Evolutionary conservation across 1,140 invertebrate genomes (phyloP).

Genomic region (Lasioglossum albipes): DNA sequence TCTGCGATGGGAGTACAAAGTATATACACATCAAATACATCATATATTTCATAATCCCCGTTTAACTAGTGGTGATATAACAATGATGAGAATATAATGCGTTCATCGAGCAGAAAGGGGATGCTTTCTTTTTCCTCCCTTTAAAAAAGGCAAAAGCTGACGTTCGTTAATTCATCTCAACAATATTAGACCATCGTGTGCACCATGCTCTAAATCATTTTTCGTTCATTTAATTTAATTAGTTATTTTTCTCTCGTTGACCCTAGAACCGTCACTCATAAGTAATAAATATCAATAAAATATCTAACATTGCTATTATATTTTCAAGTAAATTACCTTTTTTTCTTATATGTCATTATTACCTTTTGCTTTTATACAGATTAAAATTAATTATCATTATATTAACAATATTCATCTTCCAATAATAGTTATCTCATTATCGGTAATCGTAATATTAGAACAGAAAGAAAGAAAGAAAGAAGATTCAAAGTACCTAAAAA

Average conservation of each 20-base stretch:
- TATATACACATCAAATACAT: neutral
- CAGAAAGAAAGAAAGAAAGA: conserved; percentile 33
- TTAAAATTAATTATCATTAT: conserved; percentile 77
- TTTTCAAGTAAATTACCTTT: conserved; percentile 74
- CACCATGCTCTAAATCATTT: conserved; percentile 49
- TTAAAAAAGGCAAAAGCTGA: conserved; percentile 20
- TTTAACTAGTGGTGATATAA: conserved; percentile 36
- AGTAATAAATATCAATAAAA: conserved; percentile 80
- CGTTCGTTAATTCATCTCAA: conserved; percentile 38
- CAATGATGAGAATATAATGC: conserved; percentile 30
- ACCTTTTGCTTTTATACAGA: conserved; percentile 71
- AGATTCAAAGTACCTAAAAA: conserved; percentile 50
- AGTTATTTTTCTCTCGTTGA: conserved; percentile 47
- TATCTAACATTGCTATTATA: conserved; percentile 79
- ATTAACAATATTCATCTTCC: conserved; percentile 77
- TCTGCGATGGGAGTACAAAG: conserved; percentile 24
- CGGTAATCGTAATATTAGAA: conserved; percentile 68
- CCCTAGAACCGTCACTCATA: conserved; percentile 68
- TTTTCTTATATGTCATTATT: conserved; percentile 64
- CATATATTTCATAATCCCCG: conserved; percentile 22
- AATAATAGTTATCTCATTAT: conserved; percentile 72
- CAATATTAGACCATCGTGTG: conserved; percentile 55
- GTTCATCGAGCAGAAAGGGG: conserved; percentile 35
- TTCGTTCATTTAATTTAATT: conserved; percentile 50
- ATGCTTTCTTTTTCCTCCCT: neutral